A percentile compares a stretch with the other conserved stretches of the same genome.
Evolutionary conservation across 2,888 invertebrate genomes (phyloP).

Genomic region (Drosophila subquinaria): DNA sequence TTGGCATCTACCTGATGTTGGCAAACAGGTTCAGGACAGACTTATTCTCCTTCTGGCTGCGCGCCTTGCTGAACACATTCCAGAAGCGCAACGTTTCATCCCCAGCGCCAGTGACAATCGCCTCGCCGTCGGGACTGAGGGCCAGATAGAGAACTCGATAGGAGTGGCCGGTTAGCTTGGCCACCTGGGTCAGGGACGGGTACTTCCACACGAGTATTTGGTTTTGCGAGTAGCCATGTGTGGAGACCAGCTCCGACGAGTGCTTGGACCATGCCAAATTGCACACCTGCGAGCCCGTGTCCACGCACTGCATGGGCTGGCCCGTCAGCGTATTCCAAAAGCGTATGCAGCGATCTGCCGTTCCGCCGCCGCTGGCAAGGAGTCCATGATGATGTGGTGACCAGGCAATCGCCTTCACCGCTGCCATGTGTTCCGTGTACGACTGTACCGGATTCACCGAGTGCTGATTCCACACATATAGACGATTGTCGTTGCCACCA

Average conservation of each 20-base stretch:
- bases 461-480: slow-evolving; percentile 90
- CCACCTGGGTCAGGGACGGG: slow-evolving; percentile 97
- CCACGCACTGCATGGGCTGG: slow-evolving; percentile 99
- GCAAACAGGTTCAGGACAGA: slow-evolving; percentile 97
- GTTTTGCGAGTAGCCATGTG: slow-evolving; percentile 99
- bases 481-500: slow-evolving; percentile 95
- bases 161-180: slow-evolving; percentile 98
- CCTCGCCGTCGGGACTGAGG: slow-evolving; percentile 98
- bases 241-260: slow-evolving; percentile 98
- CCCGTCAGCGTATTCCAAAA: slow-evolving; percentile 99
- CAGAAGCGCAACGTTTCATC: slow-evolving; percentile 99
- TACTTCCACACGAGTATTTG: slow-evolving; percentile 99
- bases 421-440: slow-evolving; percentile 97
- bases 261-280: slow-evolving; percentile 99
- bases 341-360: slow-evolving; percentile 97
- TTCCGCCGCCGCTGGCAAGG: slow-evolving; percentile 99
- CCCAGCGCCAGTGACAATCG: slow-evolving; percentile 99
- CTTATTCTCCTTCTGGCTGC: slow-evolving; percentile 96
- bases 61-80: slow-evolving; percentile 99
- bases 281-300: slow-evolving; percentile 99
- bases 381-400: slow-evolving; percentile 99
- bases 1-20: slow-evolving; percentile 89
- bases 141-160: slow-evolving; percentile 98
- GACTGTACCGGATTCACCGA: slow-evolving; percentile 96
- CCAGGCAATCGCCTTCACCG: slow-evolving; percentile 99